Base-by-base conservation (phyloP, 2,888 invertebrate genomes). In the Colostygia pectinataria region DNA sequence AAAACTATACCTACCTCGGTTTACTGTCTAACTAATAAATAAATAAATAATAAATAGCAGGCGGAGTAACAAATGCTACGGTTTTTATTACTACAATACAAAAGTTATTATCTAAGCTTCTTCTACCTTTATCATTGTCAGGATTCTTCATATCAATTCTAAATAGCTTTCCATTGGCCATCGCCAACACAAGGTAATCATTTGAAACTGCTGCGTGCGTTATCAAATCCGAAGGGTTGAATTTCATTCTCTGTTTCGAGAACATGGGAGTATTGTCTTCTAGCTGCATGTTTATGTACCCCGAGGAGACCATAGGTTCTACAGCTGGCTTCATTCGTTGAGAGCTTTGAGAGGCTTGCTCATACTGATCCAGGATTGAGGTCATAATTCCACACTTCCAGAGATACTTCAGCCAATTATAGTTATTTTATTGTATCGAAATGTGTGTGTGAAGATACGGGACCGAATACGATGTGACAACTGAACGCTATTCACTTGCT, bases 231-330 rank as follows among this genome's bases (percentile, higher is more conserved):
- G 95, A 92, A 0, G 98, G 95, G 51, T 93, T 93, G 58, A 96
- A 93, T 65, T 94, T 94, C 82, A 96, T 95, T 79, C 94, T 95
- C 58, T 95, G 94, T 77, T 96, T 97, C 23, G 93, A 94, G 79
- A 98, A 98, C 78, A 98, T 97, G 5, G 97, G 96, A 10, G 93
- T 91, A 59, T 96, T 96, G 65, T 95, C 94, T 65, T 94, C 93
- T 12, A 93, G 71, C 43, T 90, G 84, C 83, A 91, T 88, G 50
- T 82, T 91, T 32, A 92, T 90, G 57, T 91, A 91, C 1, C 91
- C 91, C 1, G 91, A 91, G 4, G 86, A 90, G 3, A 90, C 85
- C 82, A 89, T 84, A 8, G 87, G 80, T 53, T 85, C 87, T 0
- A 79, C 53, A n/a, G 73, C 71, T 20, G 80, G 77, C 38, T 80